Conservation (phyloP, 2,888 invertebrate species). For the Eupelmus urozonus region DNA sequence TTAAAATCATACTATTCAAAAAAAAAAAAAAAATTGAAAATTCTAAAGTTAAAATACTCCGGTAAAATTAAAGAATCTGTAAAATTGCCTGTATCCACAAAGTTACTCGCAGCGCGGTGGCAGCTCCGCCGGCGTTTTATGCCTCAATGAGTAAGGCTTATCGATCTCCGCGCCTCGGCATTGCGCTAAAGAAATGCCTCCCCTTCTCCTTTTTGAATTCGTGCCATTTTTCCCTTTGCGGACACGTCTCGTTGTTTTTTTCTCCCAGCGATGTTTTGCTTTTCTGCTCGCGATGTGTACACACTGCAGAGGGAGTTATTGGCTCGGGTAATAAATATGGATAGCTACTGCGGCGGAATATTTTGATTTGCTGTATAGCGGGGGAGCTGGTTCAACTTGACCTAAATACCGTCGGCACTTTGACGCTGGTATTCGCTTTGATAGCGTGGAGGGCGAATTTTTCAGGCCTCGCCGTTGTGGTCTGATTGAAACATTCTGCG, state of each 20-base stretch:
- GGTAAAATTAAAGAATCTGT: no score
- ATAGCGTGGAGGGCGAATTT: no score
- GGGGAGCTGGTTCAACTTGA: no score
- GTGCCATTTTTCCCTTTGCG: slow-evolving; percentile 24
- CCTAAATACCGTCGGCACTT: no score
- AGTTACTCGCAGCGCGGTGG: slow-evolving; percentile 18
- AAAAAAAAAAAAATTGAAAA: no score
- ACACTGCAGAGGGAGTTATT: neutral
- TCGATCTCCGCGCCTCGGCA: slow-evolving; percentile 39
- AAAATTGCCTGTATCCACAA: slow-evolving; percentile 15
- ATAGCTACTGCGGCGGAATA: no score
- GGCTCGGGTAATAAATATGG: neutral
- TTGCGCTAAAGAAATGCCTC: slow-evolving; percentile 29
- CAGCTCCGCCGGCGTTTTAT: slow-evolving; percentile 32
- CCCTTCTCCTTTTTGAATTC: slow-evolving; percentile 25
- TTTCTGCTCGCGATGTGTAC: neutral
- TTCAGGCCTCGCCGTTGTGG: no score
- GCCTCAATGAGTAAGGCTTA: slow-evolving; percentile 49
- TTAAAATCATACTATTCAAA: no score
- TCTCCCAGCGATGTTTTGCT: neutral
- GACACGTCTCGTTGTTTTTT: neutral
- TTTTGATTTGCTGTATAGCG: no score
- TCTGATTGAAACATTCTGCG: no score
- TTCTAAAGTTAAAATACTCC: no score
- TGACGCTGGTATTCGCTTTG: no score